phyloP scores from a whole-genome alignment of 2,113 vertebrate species.

The Pseudonaja textilis region DNA sequence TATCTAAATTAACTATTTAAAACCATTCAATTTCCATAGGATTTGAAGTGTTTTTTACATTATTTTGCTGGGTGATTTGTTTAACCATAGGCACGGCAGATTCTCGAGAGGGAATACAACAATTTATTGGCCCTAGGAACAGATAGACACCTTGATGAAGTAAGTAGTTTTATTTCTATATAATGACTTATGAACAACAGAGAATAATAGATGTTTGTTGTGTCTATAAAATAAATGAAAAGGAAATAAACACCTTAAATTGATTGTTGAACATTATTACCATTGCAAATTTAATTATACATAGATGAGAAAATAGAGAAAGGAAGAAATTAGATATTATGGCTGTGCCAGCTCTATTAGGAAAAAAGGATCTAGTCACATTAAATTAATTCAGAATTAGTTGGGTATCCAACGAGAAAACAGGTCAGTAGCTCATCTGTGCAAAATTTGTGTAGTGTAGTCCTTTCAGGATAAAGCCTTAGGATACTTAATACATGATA shows the following conservation, averaged over 20 bases:
- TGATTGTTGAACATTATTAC: not conserved
- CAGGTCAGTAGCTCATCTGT: not conserved
- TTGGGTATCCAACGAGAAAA: not conserved
- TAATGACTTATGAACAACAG: conserved; percentile 21
- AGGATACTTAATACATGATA: not conserved
- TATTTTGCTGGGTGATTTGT: conserved; percentile 60
- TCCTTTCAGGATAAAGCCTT: not conserved
- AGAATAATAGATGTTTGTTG: not conserved
- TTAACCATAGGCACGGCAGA: conserved; percentile 90
- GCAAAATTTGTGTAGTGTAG: too few species aligned
- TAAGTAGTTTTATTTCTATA: conserved; percentile 70
- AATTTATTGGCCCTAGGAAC: conserved; percentile 97
- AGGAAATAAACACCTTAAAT: not conserved
- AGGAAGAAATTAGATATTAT: not conserved
- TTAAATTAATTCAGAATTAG: not conserved
- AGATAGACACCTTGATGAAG: conserved; percentile 93
- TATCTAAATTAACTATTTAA: conserved; percentile 49
- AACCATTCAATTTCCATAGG: not conserved
- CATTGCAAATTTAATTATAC: not conserved
- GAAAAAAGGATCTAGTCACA: not conserved
- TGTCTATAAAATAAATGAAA: not conserved
- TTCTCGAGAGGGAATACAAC: conserved; percentile 98
- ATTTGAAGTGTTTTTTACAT: not conserved
- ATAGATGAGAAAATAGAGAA: not conserved
- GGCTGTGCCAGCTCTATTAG: not conserved